Base-by-base conservation (phyloP, 1,140 invertebrate genomes). In the Leucophenga varia region DNA sequence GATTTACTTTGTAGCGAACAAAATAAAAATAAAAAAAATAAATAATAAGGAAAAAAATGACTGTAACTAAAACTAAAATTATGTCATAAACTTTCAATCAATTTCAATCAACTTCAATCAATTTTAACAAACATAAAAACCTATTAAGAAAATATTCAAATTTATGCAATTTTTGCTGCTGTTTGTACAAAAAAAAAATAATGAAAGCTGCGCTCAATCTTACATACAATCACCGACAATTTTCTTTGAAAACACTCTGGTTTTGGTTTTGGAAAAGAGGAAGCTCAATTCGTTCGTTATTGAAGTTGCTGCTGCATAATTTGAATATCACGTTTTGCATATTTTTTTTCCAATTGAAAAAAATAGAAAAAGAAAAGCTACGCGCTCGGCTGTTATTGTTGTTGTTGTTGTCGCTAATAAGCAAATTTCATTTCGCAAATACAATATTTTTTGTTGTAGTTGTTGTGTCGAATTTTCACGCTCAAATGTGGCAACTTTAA, bases 101-200 rank as follows among this genome's bases (percentile, higher is more conserved):
- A 61, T 61, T 61, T 55, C 59, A 61, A 61, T 61, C 61, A 55
- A 61, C 59, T 61, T 61, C 59, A 61, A 61, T 61, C 59, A 61
- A 49, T 52, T 60, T 60, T 60, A 40, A 61, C 55, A 61, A 51
- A 57, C 18, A 49, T 44, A 43, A n/a, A n/a, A n/a, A 30, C 50
- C 36, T 45, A 61, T 61, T 61, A 57, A n/a, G n/a, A n/a, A n/a
- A 59, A 54, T 57, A 61, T 61, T 61, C 59, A 61, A 60, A 61
- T 61, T 61, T 61, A 61, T 61, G 59, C 59, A 61, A 61, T 44
- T n/a, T n/a, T n/a, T n/a, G n/a, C n/a, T n/a, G n/a, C n/a, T n/a
- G n/a, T n/a, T n/a, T n/a, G n/a, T n/a, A n/a, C n/a, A n/a, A n/a
- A n/a, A n/a, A n/a, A n/a, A n/a, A n/a, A n/a, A n/a, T n/a, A n/a